Conservation (phyloP, 2,113 vertebrate species). For the Dunckerocampus dactyliophorus region DNA sequence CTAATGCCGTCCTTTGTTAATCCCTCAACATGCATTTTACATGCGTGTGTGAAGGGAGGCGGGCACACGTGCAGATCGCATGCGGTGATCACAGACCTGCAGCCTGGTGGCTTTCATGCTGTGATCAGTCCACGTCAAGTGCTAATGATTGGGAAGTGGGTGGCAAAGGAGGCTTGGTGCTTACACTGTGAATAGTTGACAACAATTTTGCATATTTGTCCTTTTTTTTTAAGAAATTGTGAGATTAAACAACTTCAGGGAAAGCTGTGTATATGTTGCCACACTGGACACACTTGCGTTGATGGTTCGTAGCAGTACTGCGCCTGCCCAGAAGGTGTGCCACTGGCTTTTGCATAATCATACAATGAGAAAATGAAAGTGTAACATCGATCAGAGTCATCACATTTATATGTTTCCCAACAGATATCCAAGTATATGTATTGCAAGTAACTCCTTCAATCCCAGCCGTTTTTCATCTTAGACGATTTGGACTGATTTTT, state of each 20-base stretch:
- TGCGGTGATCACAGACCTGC: slow-evolving; percentile 17
- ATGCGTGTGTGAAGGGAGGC: slow-evolving; percentile 7
- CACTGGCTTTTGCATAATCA: too few species aligned
- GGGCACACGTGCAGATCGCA: slow-evolving; percentile 31
- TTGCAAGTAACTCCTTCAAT: too few species aligned
- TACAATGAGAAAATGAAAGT: background rate
- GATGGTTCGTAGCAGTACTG: too few species aligned
- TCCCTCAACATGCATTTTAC: slow-evolving; percentile 46
- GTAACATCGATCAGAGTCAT: too few species aligned
- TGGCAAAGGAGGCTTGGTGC: background rate
- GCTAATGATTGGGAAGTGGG: slow-evolving; percentile 19
- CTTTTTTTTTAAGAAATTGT: background rate
- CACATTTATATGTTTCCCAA: background rate
- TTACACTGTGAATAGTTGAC: background rate
- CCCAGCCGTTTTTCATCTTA: too few species aligned
- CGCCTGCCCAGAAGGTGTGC: too few species aligned
- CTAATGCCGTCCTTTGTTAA: slow-evolving; percentile 28
- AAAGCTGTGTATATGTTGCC: background rate
- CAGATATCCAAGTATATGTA: too few species aligned
- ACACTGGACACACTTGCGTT: background rate
- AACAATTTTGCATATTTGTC: slow-evolving; percentile 2
- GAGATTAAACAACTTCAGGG: background rate
- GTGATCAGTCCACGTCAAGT: slow-evolving; percentile 8
- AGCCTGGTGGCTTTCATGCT: background rate
- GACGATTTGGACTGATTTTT: too few species aligned